Evolutionary conservation across 2,888 invertebrate species (phyloP), one percentile per base, ranked within the genome.

Genomic region (Brenthis ino): DNA sequence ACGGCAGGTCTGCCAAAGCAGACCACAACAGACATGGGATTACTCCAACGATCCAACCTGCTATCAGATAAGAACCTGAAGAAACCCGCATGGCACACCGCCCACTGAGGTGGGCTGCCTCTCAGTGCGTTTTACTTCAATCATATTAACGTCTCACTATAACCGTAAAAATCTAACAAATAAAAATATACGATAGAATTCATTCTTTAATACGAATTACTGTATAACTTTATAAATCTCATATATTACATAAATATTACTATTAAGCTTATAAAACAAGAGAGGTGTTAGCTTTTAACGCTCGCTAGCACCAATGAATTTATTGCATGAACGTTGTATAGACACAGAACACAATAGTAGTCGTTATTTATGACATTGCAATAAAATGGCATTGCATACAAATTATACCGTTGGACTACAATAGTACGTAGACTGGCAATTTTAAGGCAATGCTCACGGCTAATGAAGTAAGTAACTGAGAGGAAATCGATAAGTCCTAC

Each of bases 261-360:
- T 57, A 55, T 69, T 56, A 67, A 60, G 64, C 53, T 69, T 69
- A 69, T 69, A 65, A 65, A 72, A 60, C 66, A 67, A 63, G 56
- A 78, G 79, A 81, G 81, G 80, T 80, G 79, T 75, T 76, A 56
- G 75, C 78, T 78, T 81, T 80, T 82, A 82, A 78, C 79, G 74
- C 76, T 76, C 74, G 73, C 76, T 80, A 75, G 77, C 70, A 77
- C 71, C 61, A 72, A 66, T 74, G 77, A 78, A 83, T 82, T 83
- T 84, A 83, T 82, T 74, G 75, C 75, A 68, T 70, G 72, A 75
- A 74, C 74, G 75, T 75, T 77, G 76, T 74, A 77, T 75, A 72
- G 75, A 80, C 79, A 78, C 80, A 81, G 79, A 73, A 80, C 78
- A 78, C 81, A 82, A 80, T 80, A 80, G 81, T 80, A 80, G 81